Base-by-base conservation (phyloP, 1,140 invertebrate species). In the Drosophila orena region DNA sequence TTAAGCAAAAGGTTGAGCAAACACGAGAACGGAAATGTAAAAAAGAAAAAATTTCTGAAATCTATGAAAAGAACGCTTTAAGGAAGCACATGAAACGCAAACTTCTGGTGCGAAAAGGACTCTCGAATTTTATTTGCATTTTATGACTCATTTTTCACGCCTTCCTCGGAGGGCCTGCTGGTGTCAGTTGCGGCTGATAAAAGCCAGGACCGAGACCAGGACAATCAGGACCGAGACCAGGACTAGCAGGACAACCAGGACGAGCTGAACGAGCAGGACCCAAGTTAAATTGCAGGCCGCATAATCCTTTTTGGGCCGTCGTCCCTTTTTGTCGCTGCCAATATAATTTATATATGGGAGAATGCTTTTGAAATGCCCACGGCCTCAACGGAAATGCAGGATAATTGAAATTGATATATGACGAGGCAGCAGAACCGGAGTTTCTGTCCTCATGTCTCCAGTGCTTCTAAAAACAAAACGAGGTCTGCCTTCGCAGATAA, bases 351-450 rank as follows among this genome's bases (percentile, higher is more conserved):
- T 88, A 65, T 54, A 55, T 12, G 4, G 14, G 68, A 56, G 71
- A 70, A 74, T 72, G 78, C 65, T 27, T 59, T 60, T 59, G 59
- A 81, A 71, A 65, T 47, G 44, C 52, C 35, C 34, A 17, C n/a
- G 27, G 40, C 44, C 43, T 10, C 47, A 42, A 52, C 52, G 56
- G 42, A 68, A 61, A 58, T 62, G 44, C 40, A 75, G 83, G 84
- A 86, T 89, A 86, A 86, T 86, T 86, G 83, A 86, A 86, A 86
- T 83, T 86, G 83, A 86, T 86, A 86, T 86, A 86, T 88, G 84
- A 88, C 64, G 68, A 62, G 77, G 54, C 30, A 30, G 42, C 37
- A 44, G 46, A 20, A 52, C 60, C 58, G 53, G 49, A 38, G 54
- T 61, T 54, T 30, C 30, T 65, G 81, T 81, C 81, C 77, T 34